These are phyloP conservation scores for Polymixis flavicincta DNA, from an alignment of 2,888 invertebrate species.

Conservation along the genomic window DNA sequence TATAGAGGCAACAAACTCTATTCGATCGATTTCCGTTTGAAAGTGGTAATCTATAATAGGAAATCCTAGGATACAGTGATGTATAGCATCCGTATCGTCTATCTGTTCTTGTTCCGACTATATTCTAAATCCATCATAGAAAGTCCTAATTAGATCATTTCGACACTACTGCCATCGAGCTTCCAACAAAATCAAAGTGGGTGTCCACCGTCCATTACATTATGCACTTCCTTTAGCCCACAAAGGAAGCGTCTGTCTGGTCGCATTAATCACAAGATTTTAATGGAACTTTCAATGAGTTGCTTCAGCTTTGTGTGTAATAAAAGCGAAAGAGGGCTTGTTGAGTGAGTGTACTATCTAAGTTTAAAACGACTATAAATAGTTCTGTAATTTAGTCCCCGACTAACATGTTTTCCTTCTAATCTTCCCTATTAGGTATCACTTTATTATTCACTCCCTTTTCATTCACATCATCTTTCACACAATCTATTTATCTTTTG, in stretches of 20 bases:
- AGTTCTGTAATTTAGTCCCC: background rate
- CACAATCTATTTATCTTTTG: background rate
- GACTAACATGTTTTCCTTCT: background rate
- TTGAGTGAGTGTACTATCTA: slow-evolving; percentile 2
- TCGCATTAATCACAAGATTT: slow-evolving; percentile 61
- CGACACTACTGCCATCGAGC: background rate
- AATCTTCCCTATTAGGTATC: background rate
- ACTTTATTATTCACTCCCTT: slow-evolving; percentile 2
- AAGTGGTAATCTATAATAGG: background rate
- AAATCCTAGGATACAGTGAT: background rate
- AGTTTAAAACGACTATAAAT: slow-evolving; percentile 9
- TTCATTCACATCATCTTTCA: background rate
- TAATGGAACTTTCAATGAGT: slow-evolving; percentile 47
- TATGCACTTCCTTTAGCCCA: slow-evolving; percentile 51
- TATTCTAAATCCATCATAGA: background rate
- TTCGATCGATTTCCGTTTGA: background rate
- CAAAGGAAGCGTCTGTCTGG: slow-evolving; percentile 64
- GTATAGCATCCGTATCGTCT: background rate
- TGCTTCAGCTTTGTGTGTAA: slow-evolving; percentile 22
- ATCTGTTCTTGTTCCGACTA: background rate
- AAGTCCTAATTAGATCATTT: slow-evolving; percentile 7
- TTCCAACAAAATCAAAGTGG: slow-evolving; percentile 32
- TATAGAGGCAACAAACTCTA: background rate
- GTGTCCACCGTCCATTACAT: slow-evolving; percentile 43
- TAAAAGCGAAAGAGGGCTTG: slow-evolving; percentile 32